Conservation (phyloP, 2,888 invertebrate genomes). For the Hydropsyche betteni region DNA sequence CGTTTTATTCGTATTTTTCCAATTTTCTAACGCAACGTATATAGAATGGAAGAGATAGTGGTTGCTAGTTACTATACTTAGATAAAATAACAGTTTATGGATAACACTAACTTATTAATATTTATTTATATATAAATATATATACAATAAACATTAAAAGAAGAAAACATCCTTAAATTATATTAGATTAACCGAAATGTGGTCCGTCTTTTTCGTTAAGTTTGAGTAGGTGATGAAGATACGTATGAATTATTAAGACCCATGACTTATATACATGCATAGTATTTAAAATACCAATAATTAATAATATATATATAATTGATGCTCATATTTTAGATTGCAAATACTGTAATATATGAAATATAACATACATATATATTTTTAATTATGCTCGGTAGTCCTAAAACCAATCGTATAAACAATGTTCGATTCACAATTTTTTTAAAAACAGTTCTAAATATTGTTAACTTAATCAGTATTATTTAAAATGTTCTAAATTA, state of each 20-base stretch:
- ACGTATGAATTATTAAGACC: constrained; percentile 40
- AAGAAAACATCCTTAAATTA: constrained; percentile 33
- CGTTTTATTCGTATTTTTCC: constrained; percentile 3
- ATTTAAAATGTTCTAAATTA: constrained; percentile 46
- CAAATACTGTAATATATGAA: constrained; percentile 34
- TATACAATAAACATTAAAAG: constrained; percentile 16
- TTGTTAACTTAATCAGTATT: constrained; percentile 8
- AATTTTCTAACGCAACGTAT: constrained; percentile 23
- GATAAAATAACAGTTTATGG: constrained; percentile 37
- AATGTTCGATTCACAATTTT: constrained; percentile 31
- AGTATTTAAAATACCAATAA: constrained; percentile 32
- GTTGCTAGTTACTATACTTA: constrained; percentile 44
- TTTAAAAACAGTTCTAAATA: constrained; percentile 45
- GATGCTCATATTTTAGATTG: constrained; percentile 39
- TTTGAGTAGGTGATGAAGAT: constrained; percentile 51
- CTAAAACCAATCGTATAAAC: constrained; percentile 53
- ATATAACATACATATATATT: constrained; percentile 45
- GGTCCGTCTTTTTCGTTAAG: constrained; percentile 52
- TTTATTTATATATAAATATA: constrained; percentile 34
- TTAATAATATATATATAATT: constrained; percentile 20
- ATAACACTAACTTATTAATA: constrained; percentile 28
- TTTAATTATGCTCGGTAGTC: constrained; percentile 47
- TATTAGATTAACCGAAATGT: constrained; percentile 35
- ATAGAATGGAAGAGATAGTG: constrained; percentile 43
- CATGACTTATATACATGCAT: constrained; percentile 39